A percentile compares a stretch with the other conserved stretches of the same genome.
These are phyloP conservation scores for Hyppa rectilinea DNA, from an alignment of 2,888 invertebrate species.

Conservation along the genomic window DNA sequence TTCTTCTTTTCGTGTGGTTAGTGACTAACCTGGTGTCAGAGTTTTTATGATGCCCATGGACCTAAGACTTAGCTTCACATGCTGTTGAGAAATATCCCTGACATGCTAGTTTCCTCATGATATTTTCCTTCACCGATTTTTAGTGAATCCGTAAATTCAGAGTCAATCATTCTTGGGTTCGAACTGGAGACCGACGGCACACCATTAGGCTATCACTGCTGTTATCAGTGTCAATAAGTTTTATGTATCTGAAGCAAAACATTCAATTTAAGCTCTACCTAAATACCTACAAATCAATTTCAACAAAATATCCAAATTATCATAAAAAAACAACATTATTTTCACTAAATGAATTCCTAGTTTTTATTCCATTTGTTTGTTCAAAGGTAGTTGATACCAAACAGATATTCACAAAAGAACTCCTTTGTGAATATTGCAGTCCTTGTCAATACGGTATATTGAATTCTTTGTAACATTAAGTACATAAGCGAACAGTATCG, in stretches of 20 bases:
- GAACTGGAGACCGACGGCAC: no score
- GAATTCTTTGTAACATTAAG: conserved; percentile 62
- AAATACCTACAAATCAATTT: background rate
- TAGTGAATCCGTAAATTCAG: no score
- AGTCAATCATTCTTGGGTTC: no score
- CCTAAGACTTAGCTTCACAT: no score
- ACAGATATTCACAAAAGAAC: conserved; percentile 45
- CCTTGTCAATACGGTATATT: conserved; percentile 58
- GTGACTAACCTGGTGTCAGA: no score
- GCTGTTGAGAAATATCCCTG: no score
- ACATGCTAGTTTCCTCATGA: no score
- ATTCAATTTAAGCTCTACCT: background rate
- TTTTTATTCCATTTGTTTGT: background rate
- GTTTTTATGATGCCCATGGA: no score
- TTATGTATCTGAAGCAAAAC: background rate
- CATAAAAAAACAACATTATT: background rate
- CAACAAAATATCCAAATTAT: background rate
- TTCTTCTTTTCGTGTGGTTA: no score
- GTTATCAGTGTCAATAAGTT: no score
- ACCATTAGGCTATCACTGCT: no score
- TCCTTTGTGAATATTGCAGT: conserved; percentile 46
- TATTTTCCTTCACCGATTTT: no score
- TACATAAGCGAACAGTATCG: conserved; percentile 46
- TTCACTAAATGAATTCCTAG: background rate
- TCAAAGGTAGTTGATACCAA: conserved; percentile 32